Conservation (phyloP, 2,113 vertebrate species). For the Sminthopsis crassicaudata region DNA sequence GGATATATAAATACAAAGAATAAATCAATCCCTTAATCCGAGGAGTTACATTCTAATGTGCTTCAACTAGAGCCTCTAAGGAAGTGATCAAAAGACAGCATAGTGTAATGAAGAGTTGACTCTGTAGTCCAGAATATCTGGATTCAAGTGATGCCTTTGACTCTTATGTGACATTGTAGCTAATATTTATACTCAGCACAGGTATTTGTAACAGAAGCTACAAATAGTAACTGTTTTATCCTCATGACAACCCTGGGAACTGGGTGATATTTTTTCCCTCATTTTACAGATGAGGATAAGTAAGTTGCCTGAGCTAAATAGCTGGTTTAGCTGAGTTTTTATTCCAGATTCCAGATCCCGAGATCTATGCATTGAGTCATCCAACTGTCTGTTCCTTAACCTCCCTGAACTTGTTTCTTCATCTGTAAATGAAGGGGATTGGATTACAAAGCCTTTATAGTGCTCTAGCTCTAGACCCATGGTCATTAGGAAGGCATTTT, state of each 20-base stretch:
- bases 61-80: neutral
- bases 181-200: neutral
- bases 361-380: neutral
- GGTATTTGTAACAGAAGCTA: neutral
- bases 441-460: neutral
- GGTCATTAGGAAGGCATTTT: neutral
- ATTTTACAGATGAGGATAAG: neutral
- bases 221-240: neutral
- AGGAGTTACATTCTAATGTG: neutral
- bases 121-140: neutral
- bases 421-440: neutral
- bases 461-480: neutral
- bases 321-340: neutral
- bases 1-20: neutral
- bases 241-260: neutral
- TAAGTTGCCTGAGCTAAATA: neutral
- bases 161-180: neutral
- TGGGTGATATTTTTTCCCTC: neutral
- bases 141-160: slow-evolving; percentile 1
- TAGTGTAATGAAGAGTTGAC: neutral
- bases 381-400: neutral
- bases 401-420: neutral
- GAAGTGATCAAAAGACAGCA: neutral
- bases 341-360: neutral
- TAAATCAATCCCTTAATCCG: neutral